Evolutionary conservation across 2,113 vertebrate genomes (phyloP).

Genomic region (Phalacrocorax pelagicus): DNA sequence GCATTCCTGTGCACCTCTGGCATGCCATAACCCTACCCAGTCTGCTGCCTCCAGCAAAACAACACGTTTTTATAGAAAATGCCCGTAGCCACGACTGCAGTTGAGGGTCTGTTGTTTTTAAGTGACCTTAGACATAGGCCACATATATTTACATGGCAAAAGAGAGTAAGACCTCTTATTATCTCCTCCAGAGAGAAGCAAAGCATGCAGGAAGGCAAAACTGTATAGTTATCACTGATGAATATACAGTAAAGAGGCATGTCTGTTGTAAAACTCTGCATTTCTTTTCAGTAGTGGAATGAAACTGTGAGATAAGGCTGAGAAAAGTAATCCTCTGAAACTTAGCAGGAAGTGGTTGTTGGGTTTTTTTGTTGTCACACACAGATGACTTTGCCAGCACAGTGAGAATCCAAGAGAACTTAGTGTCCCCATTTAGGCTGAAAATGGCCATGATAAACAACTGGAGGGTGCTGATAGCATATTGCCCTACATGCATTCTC

Average conservation of each 20-base stretch:
- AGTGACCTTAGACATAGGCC: background rate
- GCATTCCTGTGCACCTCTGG: conserved; percentile 13
- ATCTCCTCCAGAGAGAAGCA: background rate
- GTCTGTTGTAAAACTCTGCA: background rate
- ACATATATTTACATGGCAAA: background rate
- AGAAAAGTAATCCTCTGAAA: conserved; percentile 32
- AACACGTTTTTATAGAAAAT: background rate
- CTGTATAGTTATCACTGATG: background rate
- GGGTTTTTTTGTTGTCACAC: conserved; percentile 10
- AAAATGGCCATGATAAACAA: conserved; percentile 67
- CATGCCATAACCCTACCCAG: background rate
- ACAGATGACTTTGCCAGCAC: background rate
- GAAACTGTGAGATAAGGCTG: conserved; percentile 55
- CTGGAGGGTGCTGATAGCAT: conserved; percentile 69
- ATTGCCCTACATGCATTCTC: conserved; percentile 23
- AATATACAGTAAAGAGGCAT: background rate
- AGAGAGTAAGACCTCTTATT: background rate
- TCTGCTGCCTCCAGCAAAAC: conserved; percentile 1
- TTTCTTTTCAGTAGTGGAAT: conserved; percentile 27
- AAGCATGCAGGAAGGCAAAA: background rate
- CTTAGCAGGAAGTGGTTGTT: conserved; percentile 7
- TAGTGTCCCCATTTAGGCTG: conserved; percentile 34
- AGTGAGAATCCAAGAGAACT: conserved; percentile 39
- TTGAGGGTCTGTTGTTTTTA: conserved; percentile 35
- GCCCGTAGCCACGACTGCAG: background rate